A percentile compares a stretch with the other conserved stretches of the same genome.
These are phyloP conservation scores for Carpatolechia fugitivella DNA, from an alignment of 2,888 invertebrate species.

Conservation along the genomic window DNA sequence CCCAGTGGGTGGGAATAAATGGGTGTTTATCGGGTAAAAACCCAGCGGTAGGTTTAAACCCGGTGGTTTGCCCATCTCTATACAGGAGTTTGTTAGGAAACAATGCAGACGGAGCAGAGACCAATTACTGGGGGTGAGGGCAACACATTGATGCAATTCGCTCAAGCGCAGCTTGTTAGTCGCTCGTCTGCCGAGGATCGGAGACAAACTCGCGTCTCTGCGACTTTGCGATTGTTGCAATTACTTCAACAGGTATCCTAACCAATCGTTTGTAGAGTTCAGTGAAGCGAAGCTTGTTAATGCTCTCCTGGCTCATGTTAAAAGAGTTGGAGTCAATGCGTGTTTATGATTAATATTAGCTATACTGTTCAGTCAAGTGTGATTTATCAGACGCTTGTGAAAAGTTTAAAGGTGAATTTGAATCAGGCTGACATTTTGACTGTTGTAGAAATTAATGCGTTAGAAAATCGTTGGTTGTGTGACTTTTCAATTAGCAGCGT, in stretches of 20 bases:
- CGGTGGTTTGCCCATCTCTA: no score
- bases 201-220: slow-evolving; percentile 22
- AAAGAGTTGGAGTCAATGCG: not conserved
- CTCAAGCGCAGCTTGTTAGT: slow-evolving; percentile 28
- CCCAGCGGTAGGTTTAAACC: no score
- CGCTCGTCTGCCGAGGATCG: slow-evolving; percentile 23
- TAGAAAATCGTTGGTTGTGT: no score
- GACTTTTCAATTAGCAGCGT: no score
- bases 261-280: not conserved
- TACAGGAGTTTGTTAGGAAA: slow-evolving; percentile 41
- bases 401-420: no score
- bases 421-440: no score
- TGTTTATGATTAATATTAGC: not conserved
- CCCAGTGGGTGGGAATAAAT: no score
- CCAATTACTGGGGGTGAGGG: slow-evolving; percentile 50
- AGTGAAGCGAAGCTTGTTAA: not conserved
- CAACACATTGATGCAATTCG: slow-evolving; percentile 37
- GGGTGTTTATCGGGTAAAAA: no score
- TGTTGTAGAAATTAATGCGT: no score
- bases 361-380: not conserved
- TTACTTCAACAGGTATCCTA: not conserved
- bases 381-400: not conserved
- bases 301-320: not conserved
- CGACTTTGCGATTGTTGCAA: slow-evolving; percentile 19
- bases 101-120: slow-evolving; percentile 45